Percentiles rank a stretch among this genome's conserved stretches.
These are phyloP conservation scores for Saccopteryx leptura DNA, from an alignment of 2,113 vertebrate species.

Conservation along the genomic window DNA sequence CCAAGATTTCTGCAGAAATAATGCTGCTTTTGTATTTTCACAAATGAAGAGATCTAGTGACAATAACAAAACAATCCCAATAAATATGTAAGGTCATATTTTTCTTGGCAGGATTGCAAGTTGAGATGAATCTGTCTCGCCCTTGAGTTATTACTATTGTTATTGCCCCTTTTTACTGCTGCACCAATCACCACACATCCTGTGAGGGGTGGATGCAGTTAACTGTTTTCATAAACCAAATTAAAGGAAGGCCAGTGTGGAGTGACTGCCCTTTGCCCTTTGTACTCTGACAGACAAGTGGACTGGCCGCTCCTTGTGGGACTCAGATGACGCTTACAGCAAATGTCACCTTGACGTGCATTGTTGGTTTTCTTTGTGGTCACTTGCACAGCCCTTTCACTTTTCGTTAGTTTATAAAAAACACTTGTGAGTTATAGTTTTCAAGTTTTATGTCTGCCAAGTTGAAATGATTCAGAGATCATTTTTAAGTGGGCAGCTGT, in stretches of 20 bases:
- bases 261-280: neutral
- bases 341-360: neutral
- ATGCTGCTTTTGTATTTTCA: slow-evolving; percentile 8
- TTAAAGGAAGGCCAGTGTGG: neutral
- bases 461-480: neutral
- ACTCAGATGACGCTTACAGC: neutral
- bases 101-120: slow-evolving; percentile 1
- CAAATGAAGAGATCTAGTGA: neutral
- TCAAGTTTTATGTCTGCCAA: neutral
- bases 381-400: neutral
- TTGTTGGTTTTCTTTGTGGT: neutral
- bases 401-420: neutral
- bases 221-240: slow-evolving; percentile 65
- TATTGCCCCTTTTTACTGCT: slow-evolving; percentile 49
- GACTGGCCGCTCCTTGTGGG: neutral
- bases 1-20: neutral
- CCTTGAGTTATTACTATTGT: slow-evolving; percentile 45
- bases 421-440: neutral
- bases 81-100: neutral
- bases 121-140: neutral
- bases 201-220: slow-evolving; percentile 42
- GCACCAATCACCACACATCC: slow-evolving; percentile 50
- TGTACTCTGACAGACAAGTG: neutral
- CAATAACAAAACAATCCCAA: neutral
- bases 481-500: neutral